Percentiles rank a stretch among this genome's conserved stretches.
Evolutionary conservation across 1,140 invertebrate genomes (phyloP).

Genomic region (Drosophila fuyamai): DNA sequence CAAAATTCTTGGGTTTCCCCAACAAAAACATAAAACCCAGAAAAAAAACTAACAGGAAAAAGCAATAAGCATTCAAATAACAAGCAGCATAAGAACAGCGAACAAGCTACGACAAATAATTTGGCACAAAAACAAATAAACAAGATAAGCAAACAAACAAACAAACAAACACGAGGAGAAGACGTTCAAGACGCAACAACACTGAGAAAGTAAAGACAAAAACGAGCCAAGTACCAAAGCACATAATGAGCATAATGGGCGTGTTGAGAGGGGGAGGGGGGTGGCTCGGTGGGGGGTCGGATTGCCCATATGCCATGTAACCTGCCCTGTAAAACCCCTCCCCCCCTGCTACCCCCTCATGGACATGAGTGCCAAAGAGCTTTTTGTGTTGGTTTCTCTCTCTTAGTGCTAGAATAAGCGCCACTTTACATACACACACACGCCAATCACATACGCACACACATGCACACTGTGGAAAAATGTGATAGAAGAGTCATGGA

Average conservation of each 20-base stretch:
- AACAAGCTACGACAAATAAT: conserved; percentile 63
- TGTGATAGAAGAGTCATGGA: too few relatives aligned
- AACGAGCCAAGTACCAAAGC: conserved; percentile 61
- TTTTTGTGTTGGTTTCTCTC: conserved; percentile 58
- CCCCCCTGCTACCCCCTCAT: not conserved
- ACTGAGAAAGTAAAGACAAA: conserved; percentile 42
- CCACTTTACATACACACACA: conserved; percentile 59
- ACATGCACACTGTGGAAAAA: not conserved
- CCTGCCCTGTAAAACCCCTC: not conserved
- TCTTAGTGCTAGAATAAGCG: conserved; percentile 65
- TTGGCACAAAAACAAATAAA: conserved; percentile 70
- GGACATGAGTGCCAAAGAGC: conserved; percentile 59
- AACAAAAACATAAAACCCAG: conserved; percentile 1
- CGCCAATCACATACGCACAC: conserved; percentile 16
- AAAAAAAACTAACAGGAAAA: conserved; percentile 35
- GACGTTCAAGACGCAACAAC: conserved; percentile 25
- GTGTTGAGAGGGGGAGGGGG: conserved; percentile 24
- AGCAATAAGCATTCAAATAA: conserved; percentile 60
- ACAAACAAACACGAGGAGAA: conserved; percentile 17
- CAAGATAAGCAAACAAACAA: conserved; percentile 48
- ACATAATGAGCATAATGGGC: conserved; percentile 72
- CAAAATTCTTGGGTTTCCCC: conserved; percentile 32
- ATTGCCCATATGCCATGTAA: conserved; percentile 9
- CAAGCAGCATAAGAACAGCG: conserved; percentile 43
- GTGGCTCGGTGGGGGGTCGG: conserved; percentile 15